phyloP scores from a whole-genome alignment of 2,888 invertebrate species.

The Epinotia brunnichana region DNA sequence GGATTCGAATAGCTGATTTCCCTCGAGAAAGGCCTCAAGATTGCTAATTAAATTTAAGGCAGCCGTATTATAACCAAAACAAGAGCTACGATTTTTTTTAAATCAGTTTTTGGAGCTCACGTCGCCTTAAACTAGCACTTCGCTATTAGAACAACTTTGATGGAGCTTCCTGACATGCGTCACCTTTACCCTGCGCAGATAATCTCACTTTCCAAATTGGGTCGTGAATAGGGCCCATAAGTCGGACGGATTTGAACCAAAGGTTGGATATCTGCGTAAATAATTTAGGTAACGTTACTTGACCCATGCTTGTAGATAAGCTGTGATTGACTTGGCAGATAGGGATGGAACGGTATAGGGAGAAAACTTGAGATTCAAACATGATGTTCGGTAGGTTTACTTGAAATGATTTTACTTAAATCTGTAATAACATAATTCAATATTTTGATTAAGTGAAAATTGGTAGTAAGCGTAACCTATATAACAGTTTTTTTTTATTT shows the following conservation, averaged over 20 bases:
- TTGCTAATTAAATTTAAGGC: no score
- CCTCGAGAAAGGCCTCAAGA: no score
- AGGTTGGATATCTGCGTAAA: slow-evolving; percentile 42
- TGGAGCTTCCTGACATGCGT: slow-evolving; percentile 26
- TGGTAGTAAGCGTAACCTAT: no score
- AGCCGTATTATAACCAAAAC: no score
- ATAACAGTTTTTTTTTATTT: no score
- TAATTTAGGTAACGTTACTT: slow-evolving; percentile 42
- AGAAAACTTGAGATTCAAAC: slow-evolving; percentile 17
- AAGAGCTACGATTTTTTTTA: no score
- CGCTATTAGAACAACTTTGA: slow-evolving; percentile 30
- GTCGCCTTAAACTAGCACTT: slow-evolving; percentile 16
- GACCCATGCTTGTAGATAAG: slow-evolving; percentile 36
- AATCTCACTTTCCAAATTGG: slow-evolving; percentile 42
- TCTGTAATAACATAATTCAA: no score
- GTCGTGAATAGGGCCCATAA: slow-evolving; percentile 40
- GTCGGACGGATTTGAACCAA: slow-evolving; percentile 41
- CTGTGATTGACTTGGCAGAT: slow-evolving; percentile 32
- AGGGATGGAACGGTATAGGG: slow-evolving; percentile 22
- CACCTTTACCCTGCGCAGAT: slow-evolving; percentile 41
- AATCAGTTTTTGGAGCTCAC: no score
- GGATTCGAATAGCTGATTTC: no score
- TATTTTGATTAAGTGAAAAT: no score
- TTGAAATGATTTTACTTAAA: background rate
- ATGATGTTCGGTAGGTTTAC: background rate